Conservation (phyloP, 2,797 vertebrate genomes). For the Hydrolagus colliei region DNA sequence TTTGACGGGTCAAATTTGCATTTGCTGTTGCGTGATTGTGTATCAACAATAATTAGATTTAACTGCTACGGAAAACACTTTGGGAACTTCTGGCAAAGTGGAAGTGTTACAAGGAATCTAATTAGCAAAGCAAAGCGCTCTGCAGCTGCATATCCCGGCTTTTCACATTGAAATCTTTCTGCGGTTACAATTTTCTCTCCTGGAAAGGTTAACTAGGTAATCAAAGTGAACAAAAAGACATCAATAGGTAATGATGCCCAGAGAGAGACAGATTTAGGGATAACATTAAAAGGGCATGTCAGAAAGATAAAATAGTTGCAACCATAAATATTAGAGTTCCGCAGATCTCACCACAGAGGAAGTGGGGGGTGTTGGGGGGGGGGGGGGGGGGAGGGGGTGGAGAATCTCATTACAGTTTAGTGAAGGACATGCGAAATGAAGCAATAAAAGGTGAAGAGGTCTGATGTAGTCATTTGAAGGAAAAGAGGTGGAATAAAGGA, state of each 20-base stretch:
- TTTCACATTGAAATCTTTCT: constrained; percentile 2
- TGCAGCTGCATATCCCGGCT: background rate
- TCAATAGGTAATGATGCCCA: background rate
- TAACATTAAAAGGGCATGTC: constrained; percentile 21
- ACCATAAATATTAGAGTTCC: constrained; percentile 15
- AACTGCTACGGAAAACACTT: background rate
- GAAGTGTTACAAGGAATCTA: background rate
- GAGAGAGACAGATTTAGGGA: constrained; percentile 2
- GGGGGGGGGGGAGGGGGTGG: background rate
- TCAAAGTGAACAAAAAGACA: constrained; percentile 12
- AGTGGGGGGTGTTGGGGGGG: background rate
- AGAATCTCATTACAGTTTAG: constrained; percentile 14
- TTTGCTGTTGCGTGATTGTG: background rate
- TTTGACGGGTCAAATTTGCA: background rate
- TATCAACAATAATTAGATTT: constrained; percentile 16
- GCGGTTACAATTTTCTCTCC: background rate
- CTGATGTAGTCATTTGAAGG: too few species aligned
- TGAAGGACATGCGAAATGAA: constrained; percentile 15
- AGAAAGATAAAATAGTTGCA: constrained; percentile 1
- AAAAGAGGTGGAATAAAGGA: constrained; percentile 16
- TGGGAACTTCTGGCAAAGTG: background rate
- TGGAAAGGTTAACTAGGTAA: constrained; percentile 21
- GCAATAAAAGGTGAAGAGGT: constrained; percentile 3
- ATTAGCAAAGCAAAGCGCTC: background rate
- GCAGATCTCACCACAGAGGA: background rate